Base-by-base conservation (phyloP, 2,888 invertebrate species). In the Lycia hirtaria region DNA sequence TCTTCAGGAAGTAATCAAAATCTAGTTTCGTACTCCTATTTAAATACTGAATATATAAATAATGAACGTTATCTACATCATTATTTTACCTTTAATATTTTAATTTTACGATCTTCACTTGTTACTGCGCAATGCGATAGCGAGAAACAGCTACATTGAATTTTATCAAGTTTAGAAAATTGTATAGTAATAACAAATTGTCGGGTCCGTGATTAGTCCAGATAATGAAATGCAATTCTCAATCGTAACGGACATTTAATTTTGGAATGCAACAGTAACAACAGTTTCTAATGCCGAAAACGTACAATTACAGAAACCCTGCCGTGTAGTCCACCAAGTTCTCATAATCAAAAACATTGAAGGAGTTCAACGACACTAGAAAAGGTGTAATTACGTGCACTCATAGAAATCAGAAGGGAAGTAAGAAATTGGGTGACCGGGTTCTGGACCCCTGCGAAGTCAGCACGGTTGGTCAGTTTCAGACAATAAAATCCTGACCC, bases 401-500 rank as follows among this genome's bases (percentile, higher is more conserved):
- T 75, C 71, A 75, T 74, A 79, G 74, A 75, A 77, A 70, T 65
- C 67, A 54, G 68, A 71, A 84, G 85, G 87, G 83, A 83, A 78
- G 78, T 79, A 76, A 86, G 87, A 78, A 88, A 85, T 86, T 86
- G 82, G 87, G 88, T 87, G 85, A 89, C 89, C 88, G 81, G 72
- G 78, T 84, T 84, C 79, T 72, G 81, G 79, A 82, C 86, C 92
- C 91, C 87, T 81, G 75, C 77, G 66, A 71, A 55, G 80, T 72
- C 72, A 63, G 65, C 78, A 87, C 87, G 88, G 82, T 85, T 87
- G 92, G 92, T 92, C 92, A 92, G 89, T 89, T 85, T 70, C 76
- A 88, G 83, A 92, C 90, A 91, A 92, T 80, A 69, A 62, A 76
- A 75, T 64, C 75, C 72, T 80, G 82, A 83, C 82, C 84, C 85